A percentile compares a stretch with the other conserved stretches of the same genome.
Conservation (phyloP, 2,888 invertebrate species). For the Yponomeuta malinellus region DNA sequence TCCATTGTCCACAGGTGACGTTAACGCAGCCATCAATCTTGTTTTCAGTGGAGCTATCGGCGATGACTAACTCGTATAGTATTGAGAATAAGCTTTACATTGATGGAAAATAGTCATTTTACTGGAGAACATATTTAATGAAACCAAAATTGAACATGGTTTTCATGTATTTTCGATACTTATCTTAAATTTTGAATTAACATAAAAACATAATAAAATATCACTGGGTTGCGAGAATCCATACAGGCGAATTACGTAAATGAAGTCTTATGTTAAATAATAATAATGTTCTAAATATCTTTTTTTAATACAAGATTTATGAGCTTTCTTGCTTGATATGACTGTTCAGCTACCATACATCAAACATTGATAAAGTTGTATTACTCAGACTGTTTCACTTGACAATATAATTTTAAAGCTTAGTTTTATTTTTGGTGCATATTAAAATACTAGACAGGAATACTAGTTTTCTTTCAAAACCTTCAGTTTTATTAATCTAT, state of each 20-base stretch:
- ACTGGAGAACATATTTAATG: not conserved
- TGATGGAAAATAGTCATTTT: not conserved
- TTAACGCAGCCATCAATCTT: constrained; percentile 93
- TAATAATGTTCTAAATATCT: not conserved
- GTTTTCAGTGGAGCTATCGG: constrained; percentile 80
- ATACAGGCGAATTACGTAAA: constrained; percentile 36
- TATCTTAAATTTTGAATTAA: constrained; percentile 38
- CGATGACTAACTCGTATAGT: constrained; percentile 39
- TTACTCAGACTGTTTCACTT: not conserved
- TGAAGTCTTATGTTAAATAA: not conserved
- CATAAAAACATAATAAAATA: constrained; percentile 38
- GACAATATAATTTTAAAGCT: not conserved
- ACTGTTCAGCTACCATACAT: not conserved
- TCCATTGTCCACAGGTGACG: constrained; percentile 78
- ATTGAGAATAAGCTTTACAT: not conserved
- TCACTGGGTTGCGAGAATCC: constrained; percentile 49
- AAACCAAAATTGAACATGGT: constrained; percentile 19
- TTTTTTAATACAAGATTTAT: not conserved
- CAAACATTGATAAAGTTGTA: not conserved
- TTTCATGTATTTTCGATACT: constrained; percentile 27
- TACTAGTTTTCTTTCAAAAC: not conserved
- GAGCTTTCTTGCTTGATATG: not conserved
- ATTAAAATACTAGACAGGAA: not conserved
- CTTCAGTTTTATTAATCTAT: not conserved
- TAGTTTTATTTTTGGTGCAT: not conserved